Evolutionary conservation across 2,113 vertebrate genomes (phyloP).

Genomic region (Neopipo cinnamomea): DNA sequence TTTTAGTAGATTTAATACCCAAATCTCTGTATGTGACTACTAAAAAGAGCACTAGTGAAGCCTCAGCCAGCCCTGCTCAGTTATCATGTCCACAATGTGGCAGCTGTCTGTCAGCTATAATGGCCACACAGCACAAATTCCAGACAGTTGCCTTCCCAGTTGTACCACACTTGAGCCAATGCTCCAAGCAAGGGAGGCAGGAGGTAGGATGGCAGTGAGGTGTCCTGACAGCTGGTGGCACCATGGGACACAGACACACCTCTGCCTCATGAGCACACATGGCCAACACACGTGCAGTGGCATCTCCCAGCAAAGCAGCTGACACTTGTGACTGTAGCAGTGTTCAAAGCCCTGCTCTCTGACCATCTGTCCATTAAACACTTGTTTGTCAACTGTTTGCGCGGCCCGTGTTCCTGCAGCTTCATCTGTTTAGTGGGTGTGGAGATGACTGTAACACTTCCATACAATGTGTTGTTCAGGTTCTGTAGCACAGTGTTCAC

Average conservation of each 20-base stretch:
- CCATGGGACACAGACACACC: accelerated
- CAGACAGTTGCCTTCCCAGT: not conserved
- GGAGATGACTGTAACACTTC: accelerated
- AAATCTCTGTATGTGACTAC: not conserved
- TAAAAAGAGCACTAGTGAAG: not conserved
- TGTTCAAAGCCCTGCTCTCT: not conserved
- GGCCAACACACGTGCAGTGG: not conserved
- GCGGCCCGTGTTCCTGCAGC: not conserved
- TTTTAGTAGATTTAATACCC: not conserved
- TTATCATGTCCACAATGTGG: not conserved
- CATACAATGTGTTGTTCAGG: accelerated
- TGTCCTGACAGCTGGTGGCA: not conserved
- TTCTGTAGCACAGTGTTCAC: not conserved
- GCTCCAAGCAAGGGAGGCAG: not conserved
- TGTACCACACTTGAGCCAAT: not conserved
- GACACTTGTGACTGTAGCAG: not conserved
- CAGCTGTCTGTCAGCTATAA: not conserved
- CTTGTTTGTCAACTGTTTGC: accelerated
- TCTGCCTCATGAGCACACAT: not conserved
- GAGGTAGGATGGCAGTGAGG: not conserved
- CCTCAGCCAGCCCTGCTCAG: not conserved
- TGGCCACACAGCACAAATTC: not conserved
- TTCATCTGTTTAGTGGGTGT: not conserved
- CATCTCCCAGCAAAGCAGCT: not conserved
- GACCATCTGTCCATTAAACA: accelerated